These are phyloP conservation scores for Podocnemis expansa DNA, from an alignment of 2,113 vertebrate genomes.

Conservation along the genomic window DNA sequence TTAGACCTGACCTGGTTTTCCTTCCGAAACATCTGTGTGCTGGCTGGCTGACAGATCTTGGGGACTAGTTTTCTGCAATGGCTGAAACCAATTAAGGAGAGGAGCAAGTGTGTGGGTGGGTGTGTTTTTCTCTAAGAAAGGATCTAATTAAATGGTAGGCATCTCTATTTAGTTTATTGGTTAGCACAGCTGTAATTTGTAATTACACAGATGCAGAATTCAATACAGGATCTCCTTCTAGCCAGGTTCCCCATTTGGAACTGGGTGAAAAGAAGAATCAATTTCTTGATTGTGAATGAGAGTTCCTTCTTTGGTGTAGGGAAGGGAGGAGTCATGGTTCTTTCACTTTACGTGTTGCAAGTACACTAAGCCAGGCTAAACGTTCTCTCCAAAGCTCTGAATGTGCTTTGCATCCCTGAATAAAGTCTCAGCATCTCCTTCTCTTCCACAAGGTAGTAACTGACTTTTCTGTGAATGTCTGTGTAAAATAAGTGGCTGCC, in stretches of 20 bases:
- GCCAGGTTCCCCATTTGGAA: conserved; percentile 28
- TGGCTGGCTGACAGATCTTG: conserved; percentile 55
- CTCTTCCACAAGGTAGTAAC: conserved; percentile 53
- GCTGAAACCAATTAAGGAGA: conserved; percentile 67
- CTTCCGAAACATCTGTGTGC: conserved; percentile 40
- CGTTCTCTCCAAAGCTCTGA: conserved; percentile 41
- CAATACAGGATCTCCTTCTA: conserved; percentile 5
- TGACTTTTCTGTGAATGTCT: conserved; percentile 67
- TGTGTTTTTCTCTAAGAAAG: conserved; percentile 57
- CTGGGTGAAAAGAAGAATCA: conserved; percentile 34
- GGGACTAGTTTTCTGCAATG: conserved; percentile 42
- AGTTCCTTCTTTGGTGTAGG: conserved; percentile 42
- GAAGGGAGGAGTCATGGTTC: conserved; percentile 42
- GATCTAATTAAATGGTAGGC: conserved; percentile 52
- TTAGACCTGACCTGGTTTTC: conserved; percentile 62
- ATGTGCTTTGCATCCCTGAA: conserved; percentile 38
- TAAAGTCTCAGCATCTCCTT: conserved; percentile 46
- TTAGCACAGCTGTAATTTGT: conserved; percentile 39
- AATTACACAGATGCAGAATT: conserved; percentile 35
- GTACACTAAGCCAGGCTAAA: conserved; percentile 41
- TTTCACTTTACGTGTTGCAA: conserved; percentile 64
- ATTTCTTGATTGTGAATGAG: conserved; percentile 69
- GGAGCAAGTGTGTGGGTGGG: conserved; percentile 13
- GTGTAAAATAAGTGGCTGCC: conserved; percentile 49
- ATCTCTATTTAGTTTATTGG: conserved; percentile 51